Percentiles rank a stretch among this genome's conserved stretches.
Conservation (phyloP, 2,888 invertebrate genomes). For the Trichopria drosophilae region DNA sequence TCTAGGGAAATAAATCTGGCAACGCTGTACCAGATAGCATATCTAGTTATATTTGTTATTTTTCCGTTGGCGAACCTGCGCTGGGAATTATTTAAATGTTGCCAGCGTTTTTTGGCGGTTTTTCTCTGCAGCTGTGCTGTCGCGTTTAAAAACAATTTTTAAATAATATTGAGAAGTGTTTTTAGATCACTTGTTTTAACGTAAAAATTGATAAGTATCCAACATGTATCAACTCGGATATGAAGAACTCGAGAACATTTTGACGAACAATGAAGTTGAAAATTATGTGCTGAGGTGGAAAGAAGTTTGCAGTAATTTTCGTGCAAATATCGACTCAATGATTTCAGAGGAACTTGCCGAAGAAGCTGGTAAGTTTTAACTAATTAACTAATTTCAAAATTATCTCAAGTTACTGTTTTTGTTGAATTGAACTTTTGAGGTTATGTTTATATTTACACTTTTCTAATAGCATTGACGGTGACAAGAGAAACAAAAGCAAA, state of each 20-base stretch:
- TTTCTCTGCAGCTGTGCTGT: too few relatives aligned
- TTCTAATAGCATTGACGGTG: slow-evolving; percentile 15
- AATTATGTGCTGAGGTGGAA: slow-evolving; percentile 18
- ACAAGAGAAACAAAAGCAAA: slow-evolving; percentile 23
- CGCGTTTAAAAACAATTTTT: too few relatives aligned
- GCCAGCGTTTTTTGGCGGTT: too few relatives aligned
- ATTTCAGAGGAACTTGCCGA: slow-evolving; percentile 21
- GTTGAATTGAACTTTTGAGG: background rate
- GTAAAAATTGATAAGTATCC: too few relatives aligned
- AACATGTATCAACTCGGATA: slow-evolving; percentile 13
- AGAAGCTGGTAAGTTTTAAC: slow-evolving; percentile 15
- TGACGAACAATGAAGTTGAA: slow-evolving; percentile 21
- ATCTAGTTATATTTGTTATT: too few relatives aligned
- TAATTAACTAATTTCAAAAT: background rate
- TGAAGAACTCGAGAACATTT: slow-evolving; percentile 20
- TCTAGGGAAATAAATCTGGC: too few relatives aligned
- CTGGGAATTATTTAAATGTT: too few relatives aligned
- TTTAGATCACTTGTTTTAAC: too few relatives aligned
- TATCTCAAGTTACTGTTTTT: background rate
- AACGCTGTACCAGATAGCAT: too few relatives aligned
- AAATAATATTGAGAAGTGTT: too few relatives aligned
- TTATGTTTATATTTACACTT: background rate
- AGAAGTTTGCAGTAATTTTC: slow-evolving; percentile 14
- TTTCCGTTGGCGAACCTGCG: too few relatives aligned
- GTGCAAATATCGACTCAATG: slow-evolving; percentile 2